phyloP scores from a whole-genome alignment of 2,113 vertebrate species.

The Rhombomys opimus region DNA sequence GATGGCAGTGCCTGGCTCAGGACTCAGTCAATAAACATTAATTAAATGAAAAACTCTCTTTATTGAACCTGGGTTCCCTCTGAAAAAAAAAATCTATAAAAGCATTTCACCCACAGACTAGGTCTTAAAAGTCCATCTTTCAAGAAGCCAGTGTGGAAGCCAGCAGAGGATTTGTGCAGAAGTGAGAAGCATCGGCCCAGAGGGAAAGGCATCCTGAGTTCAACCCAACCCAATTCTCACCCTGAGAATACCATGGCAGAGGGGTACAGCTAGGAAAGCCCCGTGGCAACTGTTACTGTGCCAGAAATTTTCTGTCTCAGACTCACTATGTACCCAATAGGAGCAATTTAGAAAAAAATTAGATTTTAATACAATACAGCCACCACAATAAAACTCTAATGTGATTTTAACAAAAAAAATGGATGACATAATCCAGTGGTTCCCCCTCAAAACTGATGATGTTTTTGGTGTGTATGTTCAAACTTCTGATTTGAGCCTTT shows the following conservation, averaged over 20 bases:
- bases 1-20: not conserved
- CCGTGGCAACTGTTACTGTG: conserved; percentile 80
- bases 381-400: conserved; percentile 78
- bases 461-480: not conserved
- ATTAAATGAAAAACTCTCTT: conserved; percentile 24
- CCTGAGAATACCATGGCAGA: conserved; percentile 59
- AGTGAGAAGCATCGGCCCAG: not conserved
- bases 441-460: conserved; percentile 33
- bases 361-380: conserved; percentile 75
- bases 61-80: not conserved
- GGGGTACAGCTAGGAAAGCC: conserved; percentile 74
- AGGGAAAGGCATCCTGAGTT: not conserved
- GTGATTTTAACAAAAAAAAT: conserved; percentile 63
- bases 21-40: conserved; percentile 1
- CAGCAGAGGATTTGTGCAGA: not conserved
- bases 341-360: conserved; percentile 30
- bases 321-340: conserved; percentile 77
- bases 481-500: not conserved
- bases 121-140: not conserved
- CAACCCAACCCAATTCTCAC: not conserved
- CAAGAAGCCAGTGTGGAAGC: not conserved
- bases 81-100: conserved; percentile 36
- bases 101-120: not conserved
- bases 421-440: not conserved
- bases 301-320: conserved; percentile 82